Evolutionary conservation across 2,888 invertebrate species (phyloP), one percentile per base, ranked within the genome.

Genomic region (Hypomecis punctinalis): DNA sequence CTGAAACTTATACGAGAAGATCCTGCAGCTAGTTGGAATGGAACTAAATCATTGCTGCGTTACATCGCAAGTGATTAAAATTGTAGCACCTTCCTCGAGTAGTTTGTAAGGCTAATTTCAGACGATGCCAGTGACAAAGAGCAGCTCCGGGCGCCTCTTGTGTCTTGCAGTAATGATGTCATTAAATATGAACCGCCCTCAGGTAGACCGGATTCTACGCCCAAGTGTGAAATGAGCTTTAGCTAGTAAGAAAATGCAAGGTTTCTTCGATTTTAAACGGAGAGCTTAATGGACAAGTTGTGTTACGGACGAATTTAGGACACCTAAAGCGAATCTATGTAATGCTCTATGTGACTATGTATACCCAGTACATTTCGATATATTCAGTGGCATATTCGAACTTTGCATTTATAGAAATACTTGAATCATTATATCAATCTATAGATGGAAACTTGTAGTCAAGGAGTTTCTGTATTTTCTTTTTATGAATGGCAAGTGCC

Each of bases 101-200:
- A 65, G 65, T 56, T 70, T 69, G 66, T 61, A 63, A 63, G 68
- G 71, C 68, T 71, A 71, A 67, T 71, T 68, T 68, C 59, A 65
- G 63, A 23, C 39, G 35, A 49, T 52, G 70, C 63, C 70, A 73
- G 71, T 77, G 80, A 80, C 78, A 81, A 79, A 81, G 77, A 70
- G 72, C 60, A 63, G 80, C 85, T 78, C 66, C 71, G 74, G 80
- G 85, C 83, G 67, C 66, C 59, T 82, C 81, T 83, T 83, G 82
- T 85, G 83, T 84, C 84, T 83, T 81, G 80, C 80, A 81, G 84
- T 91, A 92, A 92, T 91, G 91, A 91, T 85, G 88, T 90, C 91
- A 87, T 92, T 90, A 92, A 92, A 92, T 90, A 92, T 92, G 88
- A 85, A 91, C 76, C 73, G 78, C 59, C 53, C 67, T 65, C 61